phyloP scores from a whole-genome alignment of 2,888 invertebrate genomes.

The Limenitis camilla region DNA sequence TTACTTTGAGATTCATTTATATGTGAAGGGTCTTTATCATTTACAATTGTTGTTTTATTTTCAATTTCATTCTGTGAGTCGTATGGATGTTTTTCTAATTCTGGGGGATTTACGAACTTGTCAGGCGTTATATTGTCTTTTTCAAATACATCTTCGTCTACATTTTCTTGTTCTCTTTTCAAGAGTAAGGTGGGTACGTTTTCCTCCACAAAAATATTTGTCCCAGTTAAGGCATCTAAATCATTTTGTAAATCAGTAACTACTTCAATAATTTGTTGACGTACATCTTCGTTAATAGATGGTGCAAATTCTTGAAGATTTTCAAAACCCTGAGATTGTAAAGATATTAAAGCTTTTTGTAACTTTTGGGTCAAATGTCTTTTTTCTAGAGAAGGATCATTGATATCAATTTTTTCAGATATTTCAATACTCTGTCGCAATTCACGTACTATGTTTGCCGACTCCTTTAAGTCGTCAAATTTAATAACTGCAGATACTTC shows the following conservation, averaged over 20 bases:
- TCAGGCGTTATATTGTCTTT: too few species aligned
- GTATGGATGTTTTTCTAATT: too few species aligned
- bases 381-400: conserved; percentile 25
- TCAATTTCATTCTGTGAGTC: too few species aligned
- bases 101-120: too few species aligned
- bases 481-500: conserved; percentile 46
- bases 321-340: conserved; percentile 44
- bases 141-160: not conserved
- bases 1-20: not conserved
- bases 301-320: conserved; percentile 37
- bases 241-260: conserved; percentile 46
- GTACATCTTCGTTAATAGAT: conserved; percentile 30
- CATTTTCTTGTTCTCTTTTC: not conserved
- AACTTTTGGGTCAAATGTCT: conserved; percentile 38
- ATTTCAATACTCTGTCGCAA: conserved; percentile 38
- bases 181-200: conserved; percentile 14
- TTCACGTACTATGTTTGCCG: conserved; percentile 43
- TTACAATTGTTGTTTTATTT: too few species aligned
- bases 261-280: conserved; percentile 39
- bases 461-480: conserved; percentile 42
- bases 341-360: conserved; percentile 38
- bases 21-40: not conserved
- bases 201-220: not conserved
- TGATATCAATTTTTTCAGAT: conserved; percentile 16
- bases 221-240: conserved; percentile 38